Evolutionary conservation across 2,113 vertebrate species (phyloP).

Genomic region (Peromyscus leucopus): DNA sequence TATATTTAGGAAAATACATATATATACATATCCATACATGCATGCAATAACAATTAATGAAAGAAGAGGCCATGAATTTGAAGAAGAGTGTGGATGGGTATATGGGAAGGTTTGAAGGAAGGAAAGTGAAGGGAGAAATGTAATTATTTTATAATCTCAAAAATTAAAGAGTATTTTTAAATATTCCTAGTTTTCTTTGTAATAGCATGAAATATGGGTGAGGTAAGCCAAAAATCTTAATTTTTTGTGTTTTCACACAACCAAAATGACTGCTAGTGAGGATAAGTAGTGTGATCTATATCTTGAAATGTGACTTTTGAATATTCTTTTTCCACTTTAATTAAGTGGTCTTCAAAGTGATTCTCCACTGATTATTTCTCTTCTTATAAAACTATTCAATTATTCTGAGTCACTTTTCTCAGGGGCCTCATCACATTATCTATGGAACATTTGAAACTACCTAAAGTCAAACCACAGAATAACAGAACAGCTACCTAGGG

Average conservation of each 20-base stretch:
- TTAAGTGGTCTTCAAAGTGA: conserved; percentile 57
- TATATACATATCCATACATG: neutral
- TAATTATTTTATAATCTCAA: neutral
- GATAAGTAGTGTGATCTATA: conserved; percentile 1
- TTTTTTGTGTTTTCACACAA: conserved; percentile 16
- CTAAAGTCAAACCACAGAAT: neutral
- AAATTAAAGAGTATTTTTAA: neutral
- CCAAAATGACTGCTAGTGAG: neutral
- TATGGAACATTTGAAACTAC: conserved; percentile 19
- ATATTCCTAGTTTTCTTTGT: conserved; percentile 23
- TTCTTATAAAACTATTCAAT: conserved; percentile 21
- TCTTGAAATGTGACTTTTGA: conserved; percentile 27
- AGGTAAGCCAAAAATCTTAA: neutral
- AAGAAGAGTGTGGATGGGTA: neutral
- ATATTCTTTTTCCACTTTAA: neutral
- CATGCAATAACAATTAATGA: neutral
- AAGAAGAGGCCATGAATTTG: neutral
- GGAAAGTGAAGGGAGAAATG: neutral
- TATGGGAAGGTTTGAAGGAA: neutral
- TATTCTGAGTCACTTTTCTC: conserved; percentile 43
- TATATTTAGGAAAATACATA: neutral
- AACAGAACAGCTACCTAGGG: neutral
- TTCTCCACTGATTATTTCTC: conserved; percentile 2
- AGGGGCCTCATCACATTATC: conserved; percentile 28
- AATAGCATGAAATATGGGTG: conserved; percentile 17